Conservation (phyloP, 2,797 vertebrate genomes). For the Rhinella marina region DNA sequence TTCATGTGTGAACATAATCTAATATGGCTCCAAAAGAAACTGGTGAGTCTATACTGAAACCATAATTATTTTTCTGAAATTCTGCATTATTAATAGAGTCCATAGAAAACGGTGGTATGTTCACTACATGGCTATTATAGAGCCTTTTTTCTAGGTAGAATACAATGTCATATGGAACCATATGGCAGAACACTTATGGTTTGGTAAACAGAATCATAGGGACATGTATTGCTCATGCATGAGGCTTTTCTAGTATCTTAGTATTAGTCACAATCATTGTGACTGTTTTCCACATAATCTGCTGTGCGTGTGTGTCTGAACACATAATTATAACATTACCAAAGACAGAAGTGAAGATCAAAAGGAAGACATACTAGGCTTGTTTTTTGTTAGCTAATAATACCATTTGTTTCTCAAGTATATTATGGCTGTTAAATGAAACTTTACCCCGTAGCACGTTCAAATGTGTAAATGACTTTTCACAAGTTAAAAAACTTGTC, state of each 20-base stretch:
- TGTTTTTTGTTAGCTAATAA: neutral
- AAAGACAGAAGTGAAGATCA: neutral
- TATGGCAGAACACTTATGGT: neutral
- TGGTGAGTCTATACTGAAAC: neutral
- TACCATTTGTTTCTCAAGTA: slow-evolving; percentile 11
- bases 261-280: neutral
- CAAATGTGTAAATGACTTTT: neutral
- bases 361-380: neutral
- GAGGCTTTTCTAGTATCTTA: neutral
- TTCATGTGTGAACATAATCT: neutral
- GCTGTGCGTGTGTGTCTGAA: neutral
- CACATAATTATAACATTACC: neutral
- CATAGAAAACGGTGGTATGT: no score
- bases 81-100: no score
- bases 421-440: neutral
- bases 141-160: neutral
- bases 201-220: neutral
- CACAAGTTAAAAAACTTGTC: neutral
- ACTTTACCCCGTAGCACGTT: neutral
- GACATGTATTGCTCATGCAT: neutral
- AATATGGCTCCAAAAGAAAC: neutral
- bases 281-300: neutral
- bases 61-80: neutral
- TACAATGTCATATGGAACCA: neutral
- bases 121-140: neutral